phyloP scores from a whole-genome alignment of 2,888 invertebrate genomes.

The Eupelmus urozonus region DNA sequence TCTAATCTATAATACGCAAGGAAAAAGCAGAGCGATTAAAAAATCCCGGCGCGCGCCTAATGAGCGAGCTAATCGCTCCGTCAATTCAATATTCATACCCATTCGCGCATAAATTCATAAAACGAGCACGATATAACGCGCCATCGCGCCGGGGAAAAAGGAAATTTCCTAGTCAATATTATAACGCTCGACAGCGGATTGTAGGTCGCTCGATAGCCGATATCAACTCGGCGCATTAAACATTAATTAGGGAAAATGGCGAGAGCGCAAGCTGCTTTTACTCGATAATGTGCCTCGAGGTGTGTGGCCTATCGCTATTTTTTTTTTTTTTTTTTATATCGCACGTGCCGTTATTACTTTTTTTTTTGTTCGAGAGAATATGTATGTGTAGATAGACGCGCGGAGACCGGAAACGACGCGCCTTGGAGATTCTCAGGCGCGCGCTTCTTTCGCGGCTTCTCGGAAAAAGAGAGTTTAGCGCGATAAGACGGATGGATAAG shows the following conservation, averaged over 20 bases:
- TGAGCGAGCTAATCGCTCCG: neutral
- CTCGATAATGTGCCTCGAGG: neutral
- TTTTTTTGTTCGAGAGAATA: neutral
- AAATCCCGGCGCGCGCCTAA: too few relatives aligned
- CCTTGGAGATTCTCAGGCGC: neutral
- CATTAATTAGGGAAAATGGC: constrained; percentile 70
- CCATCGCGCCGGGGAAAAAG: constrained; percentile 1
- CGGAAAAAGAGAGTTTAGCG: neutral
- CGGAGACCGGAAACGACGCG: constrained; percentile 23
- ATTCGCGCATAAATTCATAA: constrained; percentile 4
- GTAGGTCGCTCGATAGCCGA: constrained; percentile 62
- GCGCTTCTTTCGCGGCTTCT: neutral
- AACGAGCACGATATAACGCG: neutral
- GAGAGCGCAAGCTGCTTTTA: constrained; percentile 40
- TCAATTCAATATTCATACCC: constrained; percentile 9
- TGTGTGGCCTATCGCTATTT: neutral
- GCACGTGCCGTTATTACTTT: neutral
- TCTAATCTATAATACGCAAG: too few relatives aligned
- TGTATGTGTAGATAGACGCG: neutral
- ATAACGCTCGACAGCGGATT: constrained; percentile 8
- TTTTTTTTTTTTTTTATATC: neutral
- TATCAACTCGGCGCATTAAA: constrained; percentile 66
- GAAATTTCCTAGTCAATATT: constrained; percentile 15
- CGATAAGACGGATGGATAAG: constrained; percentile 34
- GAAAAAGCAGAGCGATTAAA: too few relatives aligned